Evolutionary conservation across 2,113 vertebrate genomes (phyloP).

Genomic region (Notarius quadriscutis): DNA sequence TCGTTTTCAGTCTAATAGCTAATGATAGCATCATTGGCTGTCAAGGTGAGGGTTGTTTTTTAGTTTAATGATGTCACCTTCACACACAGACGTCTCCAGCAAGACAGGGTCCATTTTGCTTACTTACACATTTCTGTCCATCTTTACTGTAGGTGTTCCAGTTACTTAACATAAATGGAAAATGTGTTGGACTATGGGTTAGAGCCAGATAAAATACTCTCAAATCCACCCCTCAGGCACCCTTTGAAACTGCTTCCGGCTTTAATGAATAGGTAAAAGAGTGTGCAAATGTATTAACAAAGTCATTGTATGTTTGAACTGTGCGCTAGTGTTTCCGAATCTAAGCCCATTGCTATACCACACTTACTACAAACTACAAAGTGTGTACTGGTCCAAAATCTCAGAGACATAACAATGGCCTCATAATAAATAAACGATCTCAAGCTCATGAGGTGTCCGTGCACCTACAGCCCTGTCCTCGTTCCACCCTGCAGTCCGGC

Average conservation of each 20-base stretch:
- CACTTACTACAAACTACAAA: conserved; percentile 11
- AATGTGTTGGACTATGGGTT: neutral
- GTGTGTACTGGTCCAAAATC: neutral
- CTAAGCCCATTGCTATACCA: neutral
- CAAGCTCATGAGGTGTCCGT: neutral
- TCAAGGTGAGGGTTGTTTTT: neutral
- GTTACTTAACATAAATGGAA: neutral
- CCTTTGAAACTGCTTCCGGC: neutral
- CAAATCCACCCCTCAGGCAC: neutral
- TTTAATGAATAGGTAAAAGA: conserved; percentile 20
- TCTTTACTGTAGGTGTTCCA: neutral
- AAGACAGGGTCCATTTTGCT: neutral
- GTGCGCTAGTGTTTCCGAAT: conserved; percentile 23
- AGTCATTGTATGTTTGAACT: conserved; percentile 19
- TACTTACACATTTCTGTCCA: too few relatives aligned
- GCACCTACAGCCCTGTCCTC: neutral
- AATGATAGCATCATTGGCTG: neutral
- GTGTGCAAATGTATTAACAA: conserved; percentile 16
- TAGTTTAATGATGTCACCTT: neutral
- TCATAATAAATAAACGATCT: conserved; percentile 21
- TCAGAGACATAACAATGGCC: conserved; percentile 31
- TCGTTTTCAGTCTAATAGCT: neutral
- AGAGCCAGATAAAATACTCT: neutral
- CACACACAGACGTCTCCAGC: neutral
- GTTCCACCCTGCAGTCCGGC: conserved; percentile 32